A percentile compares a stretch with the other conserved stretches of the same genome.
phyloP scores from a whole-genome alignment of 2,888 invertebrate genomes.

The Polydrusus cervinus region DNA sequence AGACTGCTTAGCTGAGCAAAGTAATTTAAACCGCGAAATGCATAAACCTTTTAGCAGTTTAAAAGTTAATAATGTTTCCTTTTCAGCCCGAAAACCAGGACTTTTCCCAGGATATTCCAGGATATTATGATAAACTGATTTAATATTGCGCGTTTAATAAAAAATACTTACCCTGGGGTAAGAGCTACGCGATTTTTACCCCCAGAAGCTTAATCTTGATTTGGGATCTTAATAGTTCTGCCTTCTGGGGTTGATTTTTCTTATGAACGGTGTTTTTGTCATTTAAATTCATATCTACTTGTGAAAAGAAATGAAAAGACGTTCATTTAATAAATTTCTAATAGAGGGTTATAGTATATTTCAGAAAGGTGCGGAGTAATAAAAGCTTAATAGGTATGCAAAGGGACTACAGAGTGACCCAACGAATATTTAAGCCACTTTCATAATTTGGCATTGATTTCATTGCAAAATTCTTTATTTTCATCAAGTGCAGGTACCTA shows the following conservation, averaged over 20 bases:
- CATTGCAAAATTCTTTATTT: too few species aligned
- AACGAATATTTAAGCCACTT: too few species aligned
- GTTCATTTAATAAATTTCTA: too few species aligned
- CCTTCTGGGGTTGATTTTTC: constrained; percentile 11
- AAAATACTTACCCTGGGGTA: constrained; percentile 41
- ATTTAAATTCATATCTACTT: too few species aligned
- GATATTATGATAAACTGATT: constrained; percentile 69
- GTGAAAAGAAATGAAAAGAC: too few species aligned
- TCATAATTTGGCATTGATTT: too few species aligned
- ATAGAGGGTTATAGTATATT: too few species aligned
- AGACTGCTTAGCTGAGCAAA: constrained; percentile 49
- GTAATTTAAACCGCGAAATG: constrained; percentile 49
- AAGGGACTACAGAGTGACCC: too few species aligned
- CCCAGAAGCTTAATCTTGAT: constrained; percentile 28
- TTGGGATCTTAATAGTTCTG: constrained; percentile 39
- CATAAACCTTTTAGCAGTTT: constrained; percentile 63
- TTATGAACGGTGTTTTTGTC: background rate
- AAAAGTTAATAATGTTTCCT: constrained; percentile 64
- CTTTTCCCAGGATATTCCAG: constrained; percentile 57
- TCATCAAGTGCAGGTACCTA: too few species aligned
- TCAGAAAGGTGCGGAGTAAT: too few species aligned
- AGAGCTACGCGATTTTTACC: constrained; percentile 29
- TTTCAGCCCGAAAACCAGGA: constrained; percentile 60
- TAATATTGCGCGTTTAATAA: constrained; percentile 68
- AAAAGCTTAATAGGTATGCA: too few species aligned